Conservation (phyloP, 2,113 vertebrate genomes). For the Puffinus mauretanicus region DNA sequence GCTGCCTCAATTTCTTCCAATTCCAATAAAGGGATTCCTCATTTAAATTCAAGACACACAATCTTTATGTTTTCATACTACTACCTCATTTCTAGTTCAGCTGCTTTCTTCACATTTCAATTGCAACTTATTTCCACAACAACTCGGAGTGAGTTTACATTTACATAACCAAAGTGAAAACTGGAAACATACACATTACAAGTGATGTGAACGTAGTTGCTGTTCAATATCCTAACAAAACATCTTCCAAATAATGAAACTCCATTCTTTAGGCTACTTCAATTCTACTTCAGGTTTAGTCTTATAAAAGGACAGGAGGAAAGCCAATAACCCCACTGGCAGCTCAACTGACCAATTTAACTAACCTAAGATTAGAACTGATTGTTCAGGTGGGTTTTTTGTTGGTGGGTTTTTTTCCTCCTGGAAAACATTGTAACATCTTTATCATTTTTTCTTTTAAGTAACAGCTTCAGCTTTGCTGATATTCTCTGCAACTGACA, state of each 20-base stretch:
- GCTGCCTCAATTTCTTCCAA: background rate
- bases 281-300: background rate
- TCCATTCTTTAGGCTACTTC: background rate
- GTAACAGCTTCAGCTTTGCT: background rate
- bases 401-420: background rate
- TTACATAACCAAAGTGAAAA: constrained; percentile 19
- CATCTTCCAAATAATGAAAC: background rate
- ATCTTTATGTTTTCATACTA: background rate
- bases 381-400: background rate
- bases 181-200: background rate
- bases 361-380: background rate
- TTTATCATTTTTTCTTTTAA: constrained; percentile 26
- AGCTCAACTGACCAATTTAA: background rate
- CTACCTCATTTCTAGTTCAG: constrained; percentile 9
- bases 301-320: background rate
- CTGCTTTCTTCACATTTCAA: background rate
- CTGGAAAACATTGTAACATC: background rate
- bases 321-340: background rate
- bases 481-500: background rate
- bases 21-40: background rate
- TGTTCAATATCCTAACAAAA: background rate
- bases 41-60: background rate
- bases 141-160: background rate
- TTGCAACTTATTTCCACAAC: constrained; percentile 1
- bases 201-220: background rate